Base-by-base conservation (phyloP, 2,888 invertebrate species). In the Pasiphila rectangulata region DNA sequence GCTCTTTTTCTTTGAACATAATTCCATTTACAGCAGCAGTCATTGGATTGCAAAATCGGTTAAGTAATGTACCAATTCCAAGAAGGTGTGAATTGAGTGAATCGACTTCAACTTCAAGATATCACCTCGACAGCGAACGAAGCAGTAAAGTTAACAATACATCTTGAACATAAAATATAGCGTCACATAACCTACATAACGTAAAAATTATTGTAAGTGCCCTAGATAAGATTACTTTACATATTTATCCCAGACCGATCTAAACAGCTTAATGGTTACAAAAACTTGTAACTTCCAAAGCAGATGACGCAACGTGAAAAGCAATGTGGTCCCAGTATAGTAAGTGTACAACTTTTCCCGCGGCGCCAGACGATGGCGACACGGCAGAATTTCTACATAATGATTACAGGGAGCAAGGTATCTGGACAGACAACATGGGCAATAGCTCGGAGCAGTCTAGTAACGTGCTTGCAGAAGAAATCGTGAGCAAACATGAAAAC, bases 1-100 rank as follows among this genome's bases (percentile, higher is more conserved):
- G 88, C 82, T 84, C 79, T 77, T 83, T 80, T 83, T 75, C 76
- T 79, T 77, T 69, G 63, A 57, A 69, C 61, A 51, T 67, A 67
- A 72, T 74, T 74, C 64, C 72, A 78, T 61, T 66, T 62, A 57
- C 47, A 47, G 59, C 67, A 60, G 64, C 74, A 73, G 69, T 73
- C 70, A 73, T 61, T 74, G 63, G 67, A 72, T 78, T 72, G 77
- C 76, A 46, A 75, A 79, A 74, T 68, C 53, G 57, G 56, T 59
- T 51, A 46, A 56, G 61, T 29, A 29, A 15, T 15, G 1, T 29
- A 0, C 13, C n/a, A 30, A 3, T 29, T 1, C 13, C n/a, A 30
- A 30, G n/a, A 16, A 30, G 30, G 13, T 30, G n/a, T 30, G 27
- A 27, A 3, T 13, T 6, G 12, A 27, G 27, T 2, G 9, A 25